Percentiles rank a stretch among this genome's conserved stretches.
These are phyloP conservation scores for Cinclus cinclus DNA, from an alignment of 2,113 vertebrate species.

Conservation along the genomic window DNA sequence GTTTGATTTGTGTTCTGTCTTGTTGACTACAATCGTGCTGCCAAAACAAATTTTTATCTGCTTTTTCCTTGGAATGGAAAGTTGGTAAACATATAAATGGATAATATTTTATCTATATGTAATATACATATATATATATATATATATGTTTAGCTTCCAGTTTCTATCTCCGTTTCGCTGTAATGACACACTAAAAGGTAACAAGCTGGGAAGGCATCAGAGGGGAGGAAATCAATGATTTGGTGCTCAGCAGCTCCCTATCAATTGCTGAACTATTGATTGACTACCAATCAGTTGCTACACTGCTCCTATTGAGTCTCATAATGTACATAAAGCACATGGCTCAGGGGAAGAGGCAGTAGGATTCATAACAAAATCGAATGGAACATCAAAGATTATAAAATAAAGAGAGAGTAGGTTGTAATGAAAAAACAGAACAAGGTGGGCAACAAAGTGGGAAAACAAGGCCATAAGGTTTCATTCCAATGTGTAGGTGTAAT, in stretches of 20 bases:
- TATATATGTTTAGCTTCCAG: not conserved
- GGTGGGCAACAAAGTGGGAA: not conserved
- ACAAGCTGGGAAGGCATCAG: not conserved
- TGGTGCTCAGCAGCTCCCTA: conserved; percentile 10
- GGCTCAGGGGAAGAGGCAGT: not conserved
- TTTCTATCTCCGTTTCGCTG: not conserved
- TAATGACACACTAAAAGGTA: conserved; percentile 1
- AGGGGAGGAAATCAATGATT: conserved; percentile 22
- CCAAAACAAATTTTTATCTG: not conserved
- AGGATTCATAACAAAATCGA: not conserved
- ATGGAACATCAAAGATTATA: not conserved
- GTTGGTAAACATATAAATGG: not conserved
- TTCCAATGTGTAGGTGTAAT: not conserved
- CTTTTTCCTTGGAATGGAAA: not conserved
- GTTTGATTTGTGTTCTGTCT: not conserved
- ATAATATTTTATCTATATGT: not conserved
- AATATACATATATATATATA: not conserved
- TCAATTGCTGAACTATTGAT: conserved; percentile 33
- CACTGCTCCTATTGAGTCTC: not conserved
- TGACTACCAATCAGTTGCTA: conserved; percentile 16
- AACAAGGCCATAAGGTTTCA: not conserved
- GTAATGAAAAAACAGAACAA: not conserved
- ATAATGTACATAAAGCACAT: not conserved
- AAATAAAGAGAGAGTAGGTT: not conserved
- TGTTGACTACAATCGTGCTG: not conserved